These are phyloP conservation scores for Peromyscus nudipes DNA, from an alignment of 2,797 vertebrate genomes.

Conservation along the genomic window DNA sequence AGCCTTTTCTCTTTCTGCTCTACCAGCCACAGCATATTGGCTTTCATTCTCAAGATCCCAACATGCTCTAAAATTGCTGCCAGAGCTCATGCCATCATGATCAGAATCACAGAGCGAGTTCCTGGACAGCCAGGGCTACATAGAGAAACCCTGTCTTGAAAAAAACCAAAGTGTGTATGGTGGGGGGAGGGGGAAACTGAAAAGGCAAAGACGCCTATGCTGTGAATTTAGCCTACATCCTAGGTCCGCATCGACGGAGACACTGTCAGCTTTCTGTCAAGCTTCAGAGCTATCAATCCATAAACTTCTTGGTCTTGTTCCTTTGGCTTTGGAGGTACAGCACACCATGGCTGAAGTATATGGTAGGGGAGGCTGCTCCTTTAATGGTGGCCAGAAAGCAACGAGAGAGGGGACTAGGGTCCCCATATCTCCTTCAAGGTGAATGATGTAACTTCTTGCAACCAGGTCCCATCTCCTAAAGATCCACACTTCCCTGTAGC, in stretches of 20 bases:
- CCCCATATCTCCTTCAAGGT: background rate
- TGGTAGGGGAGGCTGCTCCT: background rate
- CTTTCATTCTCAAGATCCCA: background rate
- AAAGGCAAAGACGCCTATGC: background rate
- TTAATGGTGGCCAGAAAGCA: background rate
- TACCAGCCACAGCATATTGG: background rate
- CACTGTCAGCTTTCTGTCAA: background rate
- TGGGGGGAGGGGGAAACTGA: background rate
- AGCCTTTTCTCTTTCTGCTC: background rate
- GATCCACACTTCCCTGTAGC: background rate
- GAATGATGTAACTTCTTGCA: background rate
- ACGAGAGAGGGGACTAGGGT: no score
- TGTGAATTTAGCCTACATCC: background rate
- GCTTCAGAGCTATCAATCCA: background rate
- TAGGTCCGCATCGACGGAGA: background rate
- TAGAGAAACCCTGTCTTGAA: background rate
- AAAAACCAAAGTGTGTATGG: background rate
- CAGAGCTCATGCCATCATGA: background rate
- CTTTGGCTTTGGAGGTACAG: background rate
- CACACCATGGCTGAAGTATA: background rate
- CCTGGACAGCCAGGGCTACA: background rate
- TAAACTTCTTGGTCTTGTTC: background rate
- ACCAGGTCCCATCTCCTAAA: background rate
- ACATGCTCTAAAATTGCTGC: background rate
- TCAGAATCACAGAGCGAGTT: background rate